Evolutionary conservation across 1,140 invertebrate genomes (phyloP), one percentile per base, ranked within the genome.

Genomic region (Aphelenchoides fujianensis): DNA sequence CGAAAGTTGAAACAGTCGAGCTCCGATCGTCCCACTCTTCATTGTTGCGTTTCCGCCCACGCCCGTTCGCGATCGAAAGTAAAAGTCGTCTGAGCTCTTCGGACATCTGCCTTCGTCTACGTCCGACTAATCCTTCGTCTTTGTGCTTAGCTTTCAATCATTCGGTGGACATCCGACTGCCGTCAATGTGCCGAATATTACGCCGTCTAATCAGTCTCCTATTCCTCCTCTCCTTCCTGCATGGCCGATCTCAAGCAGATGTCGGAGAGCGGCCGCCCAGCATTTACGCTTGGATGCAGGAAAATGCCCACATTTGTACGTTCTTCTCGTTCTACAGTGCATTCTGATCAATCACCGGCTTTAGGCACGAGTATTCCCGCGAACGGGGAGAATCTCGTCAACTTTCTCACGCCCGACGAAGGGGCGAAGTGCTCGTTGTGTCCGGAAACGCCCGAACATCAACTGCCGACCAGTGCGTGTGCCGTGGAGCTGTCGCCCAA

Each of bases 281-380:
- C 52, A 81, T 78, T 32, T 78, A 78, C 69, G 61, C 68, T 37
- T 78, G 78, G 78, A 78, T 78, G 28, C 77, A 78, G 63, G 78
- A 78, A 35, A 78, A 78, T 67, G 76, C 76, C 7, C 76, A 78
- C 59, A 78, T 78, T 64, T 78, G 76, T 78, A 62, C 74, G 78
- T 76, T 62, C 3, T n/a, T 71, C 54, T 71, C n/a, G n/a, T n/a
- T n/a, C n/a, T n/a, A 2, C 19, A 23, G 2, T 37, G 12, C 69
- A 16, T n/a, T 74, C 2, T 37, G 5, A 2, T 37, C 16, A 23
- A 28, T 31, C 9, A 31, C 31, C 48, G n/a, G 32, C 37, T 76
- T 77, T 19, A 77, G 76, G 76, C 32, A 77, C 76, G 19, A 69
- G 64, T 64, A 76, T 78, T 27, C 76, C 77, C 37, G 28, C 66